Conservation (phyloP, 2,113 vertebrate genomes). For the Eretmodus cyanostictus region DNA sequence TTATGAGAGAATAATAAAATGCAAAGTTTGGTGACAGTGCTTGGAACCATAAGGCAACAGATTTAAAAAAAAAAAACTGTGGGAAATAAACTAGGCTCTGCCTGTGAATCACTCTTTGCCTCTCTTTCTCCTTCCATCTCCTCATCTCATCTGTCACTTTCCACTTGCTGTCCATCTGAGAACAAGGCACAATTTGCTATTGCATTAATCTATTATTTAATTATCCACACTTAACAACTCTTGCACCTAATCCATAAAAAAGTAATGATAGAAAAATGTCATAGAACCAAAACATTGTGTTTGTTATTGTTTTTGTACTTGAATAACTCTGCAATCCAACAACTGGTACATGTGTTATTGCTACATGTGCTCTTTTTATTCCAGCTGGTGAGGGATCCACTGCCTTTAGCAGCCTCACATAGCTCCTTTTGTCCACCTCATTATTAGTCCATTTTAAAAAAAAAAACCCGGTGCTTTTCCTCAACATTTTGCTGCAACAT, state of each 20-base stretch:
- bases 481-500: not conserved
- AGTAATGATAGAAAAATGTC: not conserved
- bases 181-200: not conserved
- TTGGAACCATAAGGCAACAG: too few relatives aligned
- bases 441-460: not conserved
- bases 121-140: too few relatives aligned
- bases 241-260: not conserved
- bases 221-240: not conserved
- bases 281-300: not conserved
- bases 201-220: not conserved
- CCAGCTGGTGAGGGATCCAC: not conserved
- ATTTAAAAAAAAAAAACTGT: too few relatives aligned
- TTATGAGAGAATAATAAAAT: not conserved
- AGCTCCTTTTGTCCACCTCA: not conserved
- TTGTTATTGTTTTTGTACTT: not conserved
- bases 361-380: not conserved
- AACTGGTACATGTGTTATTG: not conserved
- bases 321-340: not conserved
- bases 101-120: too few relatives aligned
- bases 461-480: not conserved
- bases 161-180: not conserved
- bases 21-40: too few relatives aligned
- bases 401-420: not conserved
- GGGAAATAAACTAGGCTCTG: too few relatives aligned
- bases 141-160: too few relatives aligned